These are phyloP conservation scores for Argyra leucocephala DNA, from an alignment of 2,888 invertebrate species.

Conservation along the genomic window DNA sequence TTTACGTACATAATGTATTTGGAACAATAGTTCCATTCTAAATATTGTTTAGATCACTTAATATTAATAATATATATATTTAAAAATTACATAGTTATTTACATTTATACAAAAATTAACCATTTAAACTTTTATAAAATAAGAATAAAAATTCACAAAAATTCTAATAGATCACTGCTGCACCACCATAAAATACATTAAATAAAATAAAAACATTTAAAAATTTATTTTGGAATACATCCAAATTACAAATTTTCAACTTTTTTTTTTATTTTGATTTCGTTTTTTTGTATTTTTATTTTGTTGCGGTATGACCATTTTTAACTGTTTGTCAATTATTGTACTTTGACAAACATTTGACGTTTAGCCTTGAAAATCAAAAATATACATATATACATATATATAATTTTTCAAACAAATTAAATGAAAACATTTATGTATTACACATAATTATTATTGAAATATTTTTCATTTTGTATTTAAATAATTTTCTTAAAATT, in stretches of 20 bases:
- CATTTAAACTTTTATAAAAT: too few species aligned
- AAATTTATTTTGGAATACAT: neutral
- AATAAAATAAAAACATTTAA: neutral
- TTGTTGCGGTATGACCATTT: neutral
- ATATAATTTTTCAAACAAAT: neutral
- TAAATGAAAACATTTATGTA: neutral
- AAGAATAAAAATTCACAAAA: too few species aligned
- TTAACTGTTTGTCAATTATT: constrained; percentile 3
- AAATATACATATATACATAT: neutral
- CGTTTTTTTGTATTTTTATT: too few species aligned
- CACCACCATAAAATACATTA: neutral
- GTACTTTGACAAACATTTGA: neutral
- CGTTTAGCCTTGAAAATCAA: neutral
- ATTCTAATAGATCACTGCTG: too few species aligned
- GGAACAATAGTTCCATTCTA: too few species aligned
- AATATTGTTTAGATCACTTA: too few species aligned
- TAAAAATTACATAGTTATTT: too few species aligned
- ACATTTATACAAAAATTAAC: too few species aligned
- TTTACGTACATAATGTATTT: too few species aligned
- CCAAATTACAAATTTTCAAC: neutral
- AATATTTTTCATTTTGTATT: neutral
- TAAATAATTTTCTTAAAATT: neutral
- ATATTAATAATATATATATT: too few species aligned
- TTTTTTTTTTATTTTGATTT: too few species aligned
- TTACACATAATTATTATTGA: neutral